phyloP scores from a whole-genome alignment of 2,888 invertebrate genomes.

The Corythucha ciliata region DNA sequence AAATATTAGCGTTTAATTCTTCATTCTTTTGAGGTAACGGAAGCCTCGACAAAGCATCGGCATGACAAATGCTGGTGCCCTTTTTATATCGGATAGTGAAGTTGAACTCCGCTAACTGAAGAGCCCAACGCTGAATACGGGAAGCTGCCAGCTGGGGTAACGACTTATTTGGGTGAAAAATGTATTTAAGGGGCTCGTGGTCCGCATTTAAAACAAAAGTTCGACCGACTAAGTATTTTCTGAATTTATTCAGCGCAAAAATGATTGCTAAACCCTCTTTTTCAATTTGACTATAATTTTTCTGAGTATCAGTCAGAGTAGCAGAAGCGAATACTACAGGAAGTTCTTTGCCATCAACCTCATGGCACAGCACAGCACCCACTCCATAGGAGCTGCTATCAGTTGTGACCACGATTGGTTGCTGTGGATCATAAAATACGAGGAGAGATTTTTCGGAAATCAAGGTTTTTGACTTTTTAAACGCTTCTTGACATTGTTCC shows the following conservation, averaged over 20 bases:
- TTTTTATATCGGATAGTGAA: neutral
- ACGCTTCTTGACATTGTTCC: constrained; percentile 6
- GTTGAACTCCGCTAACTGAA: neutral
- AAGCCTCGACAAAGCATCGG: neutral
- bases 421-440: constrained; percentile 32
- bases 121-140: neutral
- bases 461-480: neutral
- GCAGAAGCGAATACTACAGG: constrained; percentile 8
- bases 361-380: constrained; percentile 33
- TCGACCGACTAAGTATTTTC: constrained; percentile 4
- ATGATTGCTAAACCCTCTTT: neutral
- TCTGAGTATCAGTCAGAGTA: neutral
- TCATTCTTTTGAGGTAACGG: no score
- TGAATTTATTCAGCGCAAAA: constrained; percentile 12
- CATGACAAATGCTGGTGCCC: neutral
- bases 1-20: no score
- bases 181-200: neutral
- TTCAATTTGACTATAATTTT: constrained; percentile 3
- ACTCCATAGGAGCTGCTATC: constrained; percentile 34
- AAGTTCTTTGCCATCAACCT: neutral
- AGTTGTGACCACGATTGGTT: constrained; percentile 34
- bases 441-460: constrained; percentile 34
- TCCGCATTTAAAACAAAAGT: neutral
- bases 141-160: neutral
- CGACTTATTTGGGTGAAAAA: constrained; percentile 1